Evolutionary conservation across 1,140 invertebrate genomes (phyloP).

Genomic region (Centruroides sculpturatus): DNA sequence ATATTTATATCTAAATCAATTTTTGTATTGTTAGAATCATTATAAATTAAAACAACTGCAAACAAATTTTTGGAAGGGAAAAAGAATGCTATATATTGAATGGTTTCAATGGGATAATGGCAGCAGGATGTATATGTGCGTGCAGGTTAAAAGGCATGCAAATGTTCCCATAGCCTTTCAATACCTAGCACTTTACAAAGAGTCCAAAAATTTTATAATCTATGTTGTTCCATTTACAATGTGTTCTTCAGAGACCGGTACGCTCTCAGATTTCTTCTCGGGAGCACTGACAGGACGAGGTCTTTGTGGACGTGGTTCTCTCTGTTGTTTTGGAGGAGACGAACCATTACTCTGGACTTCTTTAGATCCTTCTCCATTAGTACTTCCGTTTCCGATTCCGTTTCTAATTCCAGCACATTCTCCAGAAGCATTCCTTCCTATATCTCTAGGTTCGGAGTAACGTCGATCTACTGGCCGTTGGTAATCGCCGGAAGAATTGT

Average conservation of each 20-base stretch:
- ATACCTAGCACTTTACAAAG: no score
- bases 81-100: no score
- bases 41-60: no score
- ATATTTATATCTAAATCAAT: no score
- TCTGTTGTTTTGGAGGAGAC: neutral
- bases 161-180: no score
- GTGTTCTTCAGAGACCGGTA: neutral
- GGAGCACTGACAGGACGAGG: neutral
- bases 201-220: neutral
- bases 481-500: conserved; percentile 3
- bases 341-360: neutral
- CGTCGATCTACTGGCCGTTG: conserved; percentile 2
- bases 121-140: no score
- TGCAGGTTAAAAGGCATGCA: no score
- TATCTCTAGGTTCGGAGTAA: conserved; percentile 5
- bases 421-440: neutral
- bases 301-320: neutral
- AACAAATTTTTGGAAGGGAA: no score
- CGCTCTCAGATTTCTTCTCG: neutral
- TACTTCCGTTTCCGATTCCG: neutral
- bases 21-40: no score
- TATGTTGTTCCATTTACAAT: neutral
- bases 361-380: neutral
- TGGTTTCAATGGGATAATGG: no score
- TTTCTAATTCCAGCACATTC: neutral